phyloP scores from a whole-genome alignment of 2,888 invertebrate species.

The Oxyteleia sp. region DNA sequence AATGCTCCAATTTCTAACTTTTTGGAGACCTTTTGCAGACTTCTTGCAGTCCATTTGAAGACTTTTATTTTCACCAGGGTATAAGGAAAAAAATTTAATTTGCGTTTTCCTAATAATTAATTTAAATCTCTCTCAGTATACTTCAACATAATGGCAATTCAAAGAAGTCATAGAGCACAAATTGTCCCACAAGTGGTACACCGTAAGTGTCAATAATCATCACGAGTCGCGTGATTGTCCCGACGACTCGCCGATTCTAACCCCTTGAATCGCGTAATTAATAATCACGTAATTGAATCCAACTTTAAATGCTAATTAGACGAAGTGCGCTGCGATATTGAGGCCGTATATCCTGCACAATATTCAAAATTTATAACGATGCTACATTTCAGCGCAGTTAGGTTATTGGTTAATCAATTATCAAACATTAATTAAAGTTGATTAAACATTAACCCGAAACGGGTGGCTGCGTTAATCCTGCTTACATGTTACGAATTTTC shows the following conservation, averaged over 20 bases:
- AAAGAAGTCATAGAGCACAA: no score
- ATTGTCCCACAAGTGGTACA: no score
- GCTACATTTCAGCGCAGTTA: not conserved
- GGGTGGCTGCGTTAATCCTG: not conserved
- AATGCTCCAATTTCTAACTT: no score
- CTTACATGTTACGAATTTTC: not conserved
- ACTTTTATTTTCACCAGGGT: no score
- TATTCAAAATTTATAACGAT: not conserved
- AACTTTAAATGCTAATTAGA: not conserved
- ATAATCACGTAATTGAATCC: not conserved
- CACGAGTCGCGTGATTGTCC: not conserved
- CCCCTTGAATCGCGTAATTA: not conserved
- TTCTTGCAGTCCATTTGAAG: no score
- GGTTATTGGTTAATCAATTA: constrained; percentile 1
- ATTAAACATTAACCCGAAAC: not conserved
- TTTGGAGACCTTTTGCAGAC: no score
- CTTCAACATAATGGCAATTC: no score
- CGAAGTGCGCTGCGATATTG: not conserved
- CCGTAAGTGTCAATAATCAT: not conserved
- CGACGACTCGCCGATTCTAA: not conserved
- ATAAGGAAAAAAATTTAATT: no score
- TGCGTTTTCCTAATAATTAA: no score
- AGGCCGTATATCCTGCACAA: not conserved
- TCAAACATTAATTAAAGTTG: constrained; percentile 1
- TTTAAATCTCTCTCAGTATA: no score